Conservation (phyloP, 2,888 invertebrate genomes). For the Plebejus anna region DNA sequence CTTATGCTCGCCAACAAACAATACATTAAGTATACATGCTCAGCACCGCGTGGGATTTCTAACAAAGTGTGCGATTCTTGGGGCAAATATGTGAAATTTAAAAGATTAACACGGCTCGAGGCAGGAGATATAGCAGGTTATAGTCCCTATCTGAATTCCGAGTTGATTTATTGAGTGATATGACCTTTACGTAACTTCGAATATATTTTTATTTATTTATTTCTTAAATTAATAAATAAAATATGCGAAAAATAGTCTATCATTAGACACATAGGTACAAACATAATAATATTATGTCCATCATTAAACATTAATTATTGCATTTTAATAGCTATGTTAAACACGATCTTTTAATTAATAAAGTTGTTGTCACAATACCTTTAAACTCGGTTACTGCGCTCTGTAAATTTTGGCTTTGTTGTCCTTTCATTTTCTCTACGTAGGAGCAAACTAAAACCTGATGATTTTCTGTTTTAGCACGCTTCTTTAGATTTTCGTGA, state of each 20-base stretch:
- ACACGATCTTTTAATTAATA: background rate
- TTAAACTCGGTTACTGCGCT: background rate
- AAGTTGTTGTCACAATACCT: slow-evolving; percentile 1
- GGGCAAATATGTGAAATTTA: background rate
- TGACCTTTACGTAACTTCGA: no score
- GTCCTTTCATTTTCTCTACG: slow-evolving; percentile 20
- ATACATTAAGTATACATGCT: slow-evolving; percentile 19
- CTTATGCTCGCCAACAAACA: slow-evolving; percentile 9
- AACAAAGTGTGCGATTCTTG: background rate
- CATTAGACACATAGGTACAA: no score
- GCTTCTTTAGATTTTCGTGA: background rate
- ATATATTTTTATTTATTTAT: no score
- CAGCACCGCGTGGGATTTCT: background rate
- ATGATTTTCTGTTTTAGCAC: background rate
- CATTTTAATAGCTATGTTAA: background rate
- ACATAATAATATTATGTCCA: background rate
- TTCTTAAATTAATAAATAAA: no score
- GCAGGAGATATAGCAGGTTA: no score
- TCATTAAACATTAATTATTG: background rate
- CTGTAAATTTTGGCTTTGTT: slow-evolving; percentile 16
- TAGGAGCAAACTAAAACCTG: slow-evolving; percentile 14
- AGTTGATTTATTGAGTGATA: no score
- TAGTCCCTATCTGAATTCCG: background rate
- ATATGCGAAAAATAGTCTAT: no score
- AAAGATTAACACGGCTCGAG: background rate